Conservation (phyloP, 2,888 invertebrate species). For the Lithophane leautieri region DNA sequence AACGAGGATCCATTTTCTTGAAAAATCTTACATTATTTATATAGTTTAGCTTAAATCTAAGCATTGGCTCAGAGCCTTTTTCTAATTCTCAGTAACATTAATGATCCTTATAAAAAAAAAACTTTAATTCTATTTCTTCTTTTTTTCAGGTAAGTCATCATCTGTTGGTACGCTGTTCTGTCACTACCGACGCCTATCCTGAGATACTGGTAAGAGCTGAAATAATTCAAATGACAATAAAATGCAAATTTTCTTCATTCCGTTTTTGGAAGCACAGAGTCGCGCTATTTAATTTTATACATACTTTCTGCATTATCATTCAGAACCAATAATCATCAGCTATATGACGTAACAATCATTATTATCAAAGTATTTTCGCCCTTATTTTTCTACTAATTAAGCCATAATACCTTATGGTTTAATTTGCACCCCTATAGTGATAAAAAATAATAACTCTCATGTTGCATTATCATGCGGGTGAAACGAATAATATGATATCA, state of each 20-base stretch:
- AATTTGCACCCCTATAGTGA: conserved; percentile 47
- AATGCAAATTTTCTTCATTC: background rate
- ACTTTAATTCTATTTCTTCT: conserved; percentile 5
- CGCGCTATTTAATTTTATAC: background rate
- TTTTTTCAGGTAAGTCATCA: conserved; percentile 61
- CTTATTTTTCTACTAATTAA: conserved; percentile 16
- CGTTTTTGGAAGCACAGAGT: background rate
- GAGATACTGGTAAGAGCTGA: conserved; percentile 7
- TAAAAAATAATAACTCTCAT: conserved; percentile 27
- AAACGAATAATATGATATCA: conserved; percentile 30
- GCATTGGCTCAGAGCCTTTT: too few relatives aligned
- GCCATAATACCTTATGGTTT: conserved; percentile 6
- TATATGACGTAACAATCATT: background rate
- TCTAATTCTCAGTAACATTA: too few relatives aligned
- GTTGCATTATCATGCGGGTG: conserved; percentile 52
- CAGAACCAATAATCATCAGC: background rate
- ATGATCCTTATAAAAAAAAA: too few relatives aligned
- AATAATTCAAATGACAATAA: too few relatives aligned
- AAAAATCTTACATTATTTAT: too few relatives aligned
- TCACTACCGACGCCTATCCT: background rate
- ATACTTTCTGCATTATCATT: too few relatives aligned
- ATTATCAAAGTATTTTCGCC: background rate
- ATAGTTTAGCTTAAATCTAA: background rate
- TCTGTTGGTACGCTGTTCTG: background rate
- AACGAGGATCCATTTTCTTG: background rate